Conservation (phyloP, 2,888 invertebrate genomes). For the Caradrina clavipalpis region DNA sequence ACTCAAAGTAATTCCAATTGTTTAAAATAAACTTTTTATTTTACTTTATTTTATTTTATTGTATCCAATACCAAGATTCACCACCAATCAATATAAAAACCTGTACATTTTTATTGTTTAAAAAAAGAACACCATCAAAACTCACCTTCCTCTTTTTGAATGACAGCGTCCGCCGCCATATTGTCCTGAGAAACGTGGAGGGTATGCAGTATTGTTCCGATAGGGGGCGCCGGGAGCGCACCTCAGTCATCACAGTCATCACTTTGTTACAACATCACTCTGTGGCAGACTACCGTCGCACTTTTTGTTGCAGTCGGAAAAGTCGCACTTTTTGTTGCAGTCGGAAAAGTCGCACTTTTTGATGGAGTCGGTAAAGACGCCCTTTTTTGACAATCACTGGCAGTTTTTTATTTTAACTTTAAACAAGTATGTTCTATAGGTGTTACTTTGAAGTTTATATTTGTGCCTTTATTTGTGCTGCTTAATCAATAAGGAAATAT, state of each 20-base stretch:
- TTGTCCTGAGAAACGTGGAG: conserved; percentile 77
- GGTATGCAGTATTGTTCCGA: conserved; percentile 79
- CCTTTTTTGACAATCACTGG: conserved; percentile 1
- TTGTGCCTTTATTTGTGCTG: conserved; percentile 3
- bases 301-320: conserved; percentile 9
- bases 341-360: conserved; percentile 11
- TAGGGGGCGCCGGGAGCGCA: conserved; percentile 74
- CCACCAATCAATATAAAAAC: background rate
- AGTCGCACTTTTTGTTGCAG: conserved; percentile 20
- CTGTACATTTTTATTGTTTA: background rate
- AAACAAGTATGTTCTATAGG: background rate
- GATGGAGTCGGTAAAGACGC: background rate
- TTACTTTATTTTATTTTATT: background rate
- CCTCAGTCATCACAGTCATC: conserved; percentile 88
- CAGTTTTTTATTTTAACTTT: background rate
- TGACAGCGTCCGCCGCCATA: conserved; percentile 85
- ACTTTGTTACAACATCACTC: conserved; percentile 63
- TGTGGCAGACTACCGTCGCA: conserved; percentile 22
- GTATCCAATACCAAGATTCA: background rate
- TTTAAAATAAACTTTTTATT: no score
- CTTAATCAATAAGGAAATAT: conserved; percentile 3
- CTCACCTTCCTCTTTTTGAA: conserved; percentile 86
- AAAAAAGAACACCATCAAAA: conserved; percentile 2
- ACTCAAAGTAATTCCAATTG: no score
- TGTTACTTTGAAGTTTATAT: background rate